Percentiles rank a stretch among this genome's conserved stretches.
phyloP scores from a whole-genome alignment of 2,888 invertebrate species.

The Phaedon cochleariae region DNA sequence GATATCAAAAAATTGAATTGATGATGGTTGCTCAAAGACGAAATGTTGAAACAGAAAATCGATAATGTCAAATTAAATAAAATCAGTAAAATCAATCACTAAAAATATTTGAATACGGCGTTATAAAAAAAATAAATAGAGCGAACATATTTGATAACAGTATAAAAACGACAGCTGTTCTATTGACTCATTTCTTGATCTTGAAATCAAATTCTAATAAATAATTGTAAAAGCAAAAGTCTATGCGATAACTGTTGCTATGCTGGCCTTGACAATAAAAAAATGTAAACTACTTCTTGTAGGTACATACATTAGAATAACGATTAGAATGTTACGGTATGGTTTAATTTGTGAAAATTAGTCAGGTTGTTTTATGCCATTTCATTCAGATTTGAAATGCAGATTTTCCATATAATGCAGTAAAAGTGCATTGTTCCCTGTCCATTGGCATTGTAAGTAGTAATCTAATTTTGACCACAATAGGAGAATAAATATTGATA shows the following conservation, averaged over 20 bases:
- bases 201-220: not conserved
- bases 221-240: slow-evolving; percentile 18
- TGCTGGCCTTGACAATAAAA: slow-evolving; percentile 45
- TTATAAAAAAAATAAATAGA: not conserved
- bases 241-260: slow-evolving; percentile 18
- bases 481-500: not conserved
- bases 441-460: not conserved
- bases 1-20: no score
- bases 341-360: slow-evolving; percentile 13
- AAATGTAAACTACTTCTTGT: slow-evolving; percentile 38
- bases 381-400: not conserved
- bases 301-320: slow-evolving; percentile 39
- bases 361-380: not conserved
- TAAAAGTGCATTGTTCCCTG: not conserved
- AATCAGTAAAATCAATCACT: slow-evolving; percentile 1
- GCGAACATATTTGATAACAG: not conserved
- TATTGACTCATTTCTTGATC: not conserved
- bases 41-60: no score
- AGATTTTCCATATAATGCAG: not conserved
- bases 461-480: not conserved
- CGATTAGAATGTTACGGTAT: slow-evolving; percentile 1
- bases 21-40: no score
- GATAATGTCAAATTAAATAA: not conserved
- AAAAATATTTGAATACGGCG: not conserved
- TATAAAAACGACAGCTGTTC: not conserved